Base-by-base conservation (phyloP, 2,113 vertebrate species). In the Triplophysa rosa region DNA sequence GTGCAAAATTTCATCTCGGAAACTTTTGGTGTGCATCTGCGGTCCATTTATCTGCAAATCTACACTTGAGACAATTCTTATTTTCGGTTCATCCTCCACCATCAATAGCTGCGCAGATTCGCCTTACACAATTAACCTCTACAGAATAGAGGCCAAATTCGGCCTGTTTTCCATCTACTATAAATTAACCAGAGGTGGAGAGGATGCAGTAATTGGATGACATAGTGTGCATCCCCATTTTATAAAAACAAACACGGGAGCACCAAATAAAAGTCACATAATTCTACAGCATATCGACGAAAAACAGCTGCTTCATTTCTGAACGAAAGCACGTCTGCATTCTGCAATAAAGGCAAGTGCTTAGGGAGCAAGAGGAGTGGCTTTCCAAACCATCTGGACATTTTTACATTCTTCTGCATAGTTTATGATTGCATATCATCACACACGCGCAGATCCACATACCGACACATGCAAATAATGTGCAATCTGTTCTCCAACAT, bases 111-210 rank as follows among this genome's bases (percentile, higher is more conserved):
- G 40, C 64, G 42, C 73, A 77, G 37, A 81, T 77, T 77, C 52
- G 42, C 82, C 63, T 80, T 56, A 80, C 59, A 74, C 78, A 83
- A 83, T 83, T 83, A 85, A 67, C 70, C 77, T 62, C 23, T 33
- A 29, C 63, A 62, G 56, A 75, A 62, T 67, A 63, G 64, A 58
- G 64, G 70, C 64, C 65, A 79, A 65, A 56, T 73, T 52, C 81
- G 52, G 64, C 67, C 66, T 70, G 80, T 78, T 76, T 63, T 70
- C 64, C 52, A 59, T 47, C 47, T 67, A 24, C 65, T 65, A 66
- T 81, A 81, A 84, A 84, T 82, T 68, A 81, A 81, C 54, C 26
- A 40, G 58, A 86, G 78, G 72, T 66, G 71, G 26, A 56, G 21
- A 66, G 78, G 75, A 79, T 63, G 78, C 37, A 49, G 63, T 61